Base-by-base conservation (phyloP, 2,888 invertebrate species). In the Brachycybe producta region DNA sequence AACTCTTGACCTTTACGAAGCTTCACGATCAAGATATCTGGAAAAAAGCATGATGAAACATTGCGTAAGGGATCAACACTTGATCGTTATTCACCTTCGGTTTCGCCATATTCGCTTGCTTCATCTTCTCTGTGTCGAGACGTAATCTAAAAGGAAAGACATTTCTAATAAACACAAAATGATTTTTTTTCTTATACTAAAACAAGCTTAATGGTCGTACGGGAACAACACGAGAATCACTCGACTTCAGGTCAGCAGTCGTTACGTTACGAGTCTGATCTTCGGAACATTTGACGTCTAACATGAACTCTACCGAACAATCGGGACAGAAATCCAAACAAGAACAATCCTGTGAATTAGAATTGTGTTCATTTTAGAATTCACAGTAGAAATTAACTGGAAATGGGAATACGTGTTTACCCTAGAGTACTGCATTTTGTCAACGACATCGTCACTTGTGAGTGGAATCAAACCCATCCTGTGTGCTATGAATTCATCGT, bases 401-500 rank as follows among this genome's bases (percentile, higher is more conserved):
- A 8, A 28, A 24, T 19, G 24, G 3, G 7, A 42, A 36, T 36
- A 23, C 8, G 21, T 5, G 23, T 43, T 42, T 65, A 79, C 80
- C 65, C 84, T 74, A 0, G 91, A 87, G 63, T 94, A 97, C 58
- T 90, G 84, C 66, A 97, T 81, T 62, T 84, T 79, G 61, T 97
- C 95, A 0, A 99, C 92, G 19, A 85, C 82, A 61, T 95, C 94
- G 65, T 98, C 97, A 24, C 95, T 95, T 57, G 92, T 91, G 1
- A 98, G 56, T 24, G 90, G 90, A 62, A 98, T 92, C 41, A 98
- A 76, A 2, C 98, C 98, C 60, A 99, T 86, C 52, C 98, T 78
- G 65, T 98, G 97, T 1, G 98, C 91, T 34, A 99, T 74, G 66
- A 98, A 99, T 71, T 99, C 98, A 64, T 99, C 98, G 65, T 95